Percentiles rank a stretch among this genome's conserved stretches.
These are phyloP conservation scores for Netelia melanura DNA, from an alignment of 2,888 invertebrate genomes.

Conservation along the genomic window DNA sequence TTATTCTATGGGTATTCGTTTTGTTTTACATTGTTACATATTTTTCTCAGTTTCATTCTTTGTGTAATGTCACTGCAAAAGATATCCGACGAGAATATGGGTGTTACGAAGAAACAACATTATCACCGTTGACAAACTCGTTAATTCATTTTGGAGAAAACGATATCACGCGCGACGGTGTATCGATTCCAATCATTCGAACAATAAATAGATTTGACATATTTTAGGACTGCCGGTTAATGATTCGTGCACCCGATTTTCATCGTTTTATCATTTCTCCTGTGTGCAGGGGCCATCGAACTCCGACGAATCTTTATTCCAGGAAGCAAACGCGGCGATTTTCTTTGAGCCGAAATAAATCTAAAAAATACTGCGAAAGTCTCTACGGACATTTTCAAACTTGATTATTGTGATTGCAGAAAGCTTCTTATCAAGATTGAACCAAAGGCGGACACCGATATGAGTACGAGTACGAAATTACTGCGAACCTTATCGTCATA, in stretches of 20 bases:
- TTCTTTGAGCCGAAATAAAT: neutral
- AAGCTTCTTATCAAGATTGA: slow-evolving; percentile 30
- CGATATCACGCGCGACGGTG: neutral
- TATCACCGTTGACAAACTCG: slow-evolving; percentile 35
- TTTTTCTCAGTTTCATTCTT: slow-evolving; percentile 28
- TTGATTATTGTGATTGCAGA: slow-evolving; percentile 64
- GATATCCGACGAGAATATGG: too few species aligned
- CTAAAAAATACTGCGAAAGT: slow-evolving; percentile 4
- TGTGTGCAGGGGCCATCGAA: neutral
- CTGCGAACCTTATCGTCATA: slow-evolving; percentile 28
- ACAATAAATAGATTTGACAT: slow-evolving; percentile 74
- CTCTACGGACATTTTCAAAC: slow-evolving; percentile 39
- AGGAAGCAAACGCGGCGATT: neutral
- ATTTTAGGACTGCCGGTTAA: slow-evolving; percentile 51
- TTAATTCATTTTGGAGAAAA: neutral
- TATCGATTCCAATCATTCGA: slow-evolving; percentile 10
- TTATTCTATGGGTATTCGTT: slow-evolving; percentile 1
- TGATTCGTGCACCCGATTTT: neutral
- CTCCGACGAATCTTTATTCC: neutral
- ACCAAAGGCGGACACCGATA: neutral
- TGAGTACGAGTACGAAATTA: neutral
- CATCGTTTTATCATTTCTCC: neutral
- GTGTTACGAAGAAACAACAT: neutral
- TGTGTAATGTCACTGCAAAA: slow-evolving; percentile 3
- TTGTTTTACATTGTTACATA: neutral